phyloP scores from a whole-genome alignment of 2,113 vertebrate species.

The Psophia crepitans region DNA sequence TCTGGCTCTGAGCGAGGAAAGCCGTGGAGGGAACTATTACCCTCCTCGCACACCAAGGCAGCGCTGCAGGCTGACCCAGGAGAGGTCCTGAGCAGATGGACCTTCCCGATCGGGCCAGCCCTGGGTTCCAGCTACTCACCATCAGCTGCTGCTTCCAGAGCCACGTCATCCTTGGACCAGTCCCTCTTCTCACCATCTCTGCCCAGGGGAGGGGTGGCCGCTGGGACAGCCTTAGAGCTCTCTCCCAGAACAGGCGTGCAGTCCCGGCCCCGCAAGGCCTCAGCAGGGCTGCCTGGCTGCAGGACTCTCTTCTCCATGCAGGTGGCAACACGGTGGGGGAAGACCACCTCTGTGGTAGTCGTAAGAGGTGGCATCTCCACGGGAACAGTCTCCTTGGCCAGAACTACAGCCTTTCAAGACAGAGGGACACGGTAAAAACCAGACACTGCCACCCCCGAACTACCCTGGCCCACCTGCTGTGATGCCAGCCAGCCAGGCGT shows the following conservation, averaged over 20 bases:
- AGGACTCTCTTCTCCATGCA: conserved; percentile 54
- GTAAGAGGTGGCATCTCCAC: conserved; percentile 28
- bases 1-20: conserved; percentile 76
- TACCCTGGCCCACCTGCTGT: not conserved
- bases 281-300: conserved; percentile 9
- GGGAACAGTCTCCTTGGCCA: not conserved
- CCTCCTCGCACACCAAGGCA: not conserved
- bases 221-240: conserved; percentile 24
- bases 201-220: not conserved
- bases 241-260: not conserved
- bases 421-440: not conserved
- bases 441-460: not conserved
- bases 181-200: conserved; percentile 77
- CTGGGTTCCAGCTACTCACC: conserved; percentile 64
- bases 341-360: not conserved
- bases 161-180: conserved; percentile 80
- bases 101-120: not conserved
- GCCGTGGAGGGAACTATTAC: not conserved
- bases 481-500: not conserved
- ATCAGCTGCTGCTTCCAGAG: conserved; percentile 74
- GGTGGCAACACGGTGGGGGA: not conserved
- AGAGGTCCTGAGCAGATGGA: not conserved
- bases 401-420: conserved; percentile 11
- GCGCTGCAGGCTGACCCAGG: not conserved
- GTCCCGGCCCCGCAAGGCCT: not conserved